Percentiles rank a stretch among this genome's conserved stretches.
phyloP scores from a whole-genome alignment of 2,113 vertebrate species.

The Ibidorhyncha struthersii region DNA sequence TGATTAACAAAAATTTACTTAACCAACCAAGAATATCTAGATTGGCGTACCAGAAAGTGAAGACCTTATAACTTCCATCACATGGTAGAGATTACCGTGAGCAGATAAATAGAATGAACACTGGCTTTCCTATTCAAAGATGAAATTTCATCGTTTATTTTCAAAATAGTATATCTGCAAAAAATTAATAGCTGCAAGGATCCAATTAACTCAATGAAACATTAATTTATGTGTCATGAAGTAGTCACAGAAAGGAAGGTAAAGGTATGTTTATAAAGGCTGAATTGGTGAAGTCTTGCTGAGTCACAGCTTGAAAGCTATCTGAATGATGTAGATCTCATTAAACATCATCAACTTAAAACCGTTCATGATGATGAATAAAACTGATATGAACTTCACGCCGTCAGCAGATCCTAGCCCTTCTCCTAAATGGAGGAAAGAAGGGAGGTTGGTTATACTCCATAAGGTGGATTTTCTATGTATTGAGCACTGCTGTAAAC shows the following conservation, averaged over 20 bases:
- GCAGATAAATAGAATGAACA: neutral
- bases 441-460: neutral
- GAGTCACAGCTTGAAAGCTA: slow-evolving; percentile 59
- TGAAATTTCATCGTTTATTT: slow-evolving; percentile 55
- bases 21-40: neutral
- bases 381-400: neutral
- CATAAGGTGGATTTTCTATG: neutral
- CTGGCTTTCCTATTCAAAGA: neutral
- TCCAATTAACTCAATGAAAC: slow-evolving; percentile 61
- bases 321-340: slow-evolving; percentile 5
- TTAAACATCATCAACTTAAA: slow-evolving; percentile 53
- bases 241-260: neutral
- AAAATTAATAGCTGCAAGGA: slow-evolving; percentile 64
- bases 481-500: neutral
- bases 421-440: neutral
- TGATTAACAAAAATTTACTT: neutral
- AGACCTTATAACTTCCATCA: neutral
- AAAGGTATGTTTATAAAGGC: slow-evolving; percentile 31
- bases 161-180: slow-evolving; percentile 58
- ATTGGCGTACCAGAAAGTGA: neutral
- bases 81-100: neutral
- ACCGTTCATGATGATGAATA: neutral
- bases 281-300: slow-evolving; percentile 44
- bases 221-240: slow-evolving; percentile 53
- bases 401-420: neutral